Evolutionary conservation across 2,113 vertebrate species (phyloP).

Genomic region (Pteronura brasiliensis): DNA sequence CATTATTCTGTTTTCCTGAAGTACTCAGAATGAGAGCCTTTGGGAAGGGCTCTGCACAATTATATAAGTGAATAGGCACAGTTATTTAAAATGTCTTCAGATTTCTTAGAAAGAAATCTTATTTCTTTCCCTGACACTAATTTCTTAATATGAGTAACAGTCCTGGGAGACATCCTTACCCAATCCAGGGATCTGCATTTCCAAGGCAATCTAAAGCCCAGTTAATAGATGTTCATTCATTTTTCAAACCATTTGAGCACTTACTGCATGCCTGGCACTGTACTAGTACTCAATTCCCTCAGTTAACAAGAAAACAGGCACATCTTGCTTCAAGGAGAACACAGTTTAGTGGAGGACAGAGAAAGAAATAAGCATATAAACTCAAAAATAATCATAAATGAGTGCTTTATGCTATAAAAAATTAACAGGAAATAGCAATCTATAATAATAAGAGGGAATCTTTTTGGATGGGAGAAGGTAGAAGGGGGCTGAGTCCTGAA

Average conservation of each 20-base stretch:
- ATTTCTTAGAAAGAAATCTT: slow-evolving; percentile 56
- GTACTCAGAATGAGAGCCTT: slow-evolving; percentile 54
- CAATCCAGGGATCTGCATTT: not conserved
- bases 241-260: not conserved
- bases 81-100: slow-evolving; percentile 61
- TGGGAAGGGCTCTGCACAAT: slow-evolving; percentile 41
- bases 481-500: not conserved
- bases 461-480: not conserved
- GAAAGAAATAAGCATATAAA: not conserved
- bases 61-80: slow-evolving; percentile 63
- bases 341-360: not conserved
- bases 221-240: not conserved
- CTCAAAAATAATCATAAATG: not conserved
- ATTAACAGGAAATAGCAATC: not conserved
- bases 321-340: not conserved
- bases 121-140: slow-evolving; percentile 34
- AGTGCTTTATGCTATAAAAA: not conserved
- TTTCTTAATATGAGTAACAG: not conserved
- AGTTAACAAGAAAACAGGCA: not conserved
- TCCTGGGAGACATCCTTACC: not conserved
- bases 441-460: not conserved
- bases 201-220: not conserved
- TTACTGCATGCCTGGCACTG: not conserved
- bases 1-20: slow-evolving; percentile 58
- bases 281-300: not conserved